Conservation (phyloP, 2,888 invertebrate species). For the Carabus problematicus region DNA sequence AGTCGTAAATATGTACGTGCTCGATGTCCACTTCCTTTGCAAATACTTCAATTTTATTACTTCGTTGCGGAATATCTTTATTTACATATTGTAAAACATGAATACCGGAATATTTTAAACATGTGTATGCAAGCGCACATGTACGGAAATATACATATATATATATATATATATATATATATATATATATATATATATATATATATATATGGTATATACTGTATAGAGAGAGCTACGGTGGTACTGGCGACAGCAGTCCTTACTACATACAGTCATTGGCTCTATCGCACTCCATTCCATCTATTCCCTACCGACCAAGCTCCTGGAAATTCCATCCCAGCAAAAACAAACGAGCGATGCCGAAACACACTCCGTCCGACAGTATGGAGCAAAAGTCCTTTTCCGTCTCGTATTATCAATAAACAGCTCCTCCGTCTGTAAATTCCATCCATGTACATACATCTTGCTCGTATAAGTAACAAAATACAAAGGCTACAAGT, state of each 20-base stretch:
- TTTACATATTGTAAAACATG: conserved; percentile 40
- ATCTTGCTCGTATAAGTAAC: background rate
- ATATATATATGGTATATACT: too few species aligned
- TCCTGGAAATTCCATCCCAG: too few species aligned
- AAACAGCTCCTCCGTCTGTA: background rate
- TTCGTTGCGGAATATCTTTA: conserved; percentile 27
- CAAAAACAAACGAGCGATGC: too few species aligned
- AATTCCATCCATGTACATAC: background rate
- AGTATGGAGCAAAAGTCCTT: too few species aligned
- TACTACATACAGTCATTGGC: background rate
- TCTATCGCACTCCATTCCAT: too few species aligned
- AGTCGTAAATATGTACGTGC: conserved; percentile 17
- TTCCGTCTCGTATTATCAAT: too few species aligned
- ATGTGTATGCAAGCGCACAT: background rate
- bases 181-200: background rate
- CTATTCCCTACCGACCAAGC: too few species aligned
- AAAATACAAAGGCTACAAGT: background rate
- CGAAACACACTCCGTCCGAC: too few species aligned
- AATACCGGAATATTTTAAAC: conserved; percentile 14
- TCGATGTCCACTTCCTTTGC: conserved; percentile 33
- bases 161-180: too few species aligned
- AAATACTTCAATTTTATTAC: conserved; percentile 38
- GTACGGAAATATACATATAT: background rate
- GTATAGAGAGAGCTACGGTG: background rate
- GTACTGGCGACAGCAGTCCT: background rate